phyloP scores from a whole-genome alignment of 2,888 invertebrate species.

The Entomobrya multifasciata region DNA sequence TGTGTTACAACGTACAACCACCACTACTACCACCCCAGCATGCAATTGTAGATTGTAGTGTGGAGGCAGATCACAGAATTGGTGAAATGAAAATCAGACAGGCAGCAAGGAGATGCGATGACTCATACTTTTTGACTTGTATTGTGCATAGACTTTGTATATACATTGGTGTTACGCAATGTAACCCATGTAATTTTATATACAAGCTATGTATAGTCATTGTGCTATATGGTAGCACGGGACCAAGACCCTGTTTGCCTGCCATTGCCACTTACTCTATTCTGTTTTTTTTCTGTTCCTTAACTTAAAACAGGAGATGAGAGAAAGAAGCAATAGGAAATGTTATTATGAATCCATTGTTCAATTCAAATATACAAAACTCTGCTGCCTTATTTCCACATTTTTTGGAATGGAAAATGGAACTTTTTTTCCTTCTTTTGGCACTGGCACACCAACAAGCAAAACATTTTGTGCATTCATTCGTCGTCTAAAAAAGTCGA shows the following conservation, averaged over 20 bases:
- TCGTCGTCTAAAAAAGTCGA: background rate
- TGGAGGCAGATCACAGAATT: background rate
- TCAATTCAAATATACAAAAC: background rate
- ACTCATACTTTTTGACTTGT: conserved; percentile 5
- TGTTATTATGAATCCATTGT: background rate
- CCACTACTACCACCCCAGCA: background rate
- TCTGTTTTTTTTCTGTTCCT: background rate
- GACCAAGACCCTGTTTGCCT: background rate
- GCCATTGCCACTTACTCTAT: background rate
- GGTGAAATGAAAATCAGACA: background rate
- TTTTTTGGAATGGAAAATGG: background rate
- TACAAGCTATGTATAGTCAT: no score
- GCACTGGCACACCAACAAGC: background rate
- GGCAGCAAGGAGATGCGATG: background rate
- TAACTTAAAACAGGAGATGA: background rate
- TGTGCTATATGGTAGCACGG: no score
- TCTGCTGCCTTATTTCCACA: background rate
- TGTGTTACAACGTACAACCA: no score
- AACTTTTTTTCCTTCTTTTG: background rate
- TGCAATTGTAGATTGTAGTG: background rate
- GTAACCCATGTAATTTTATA: background rate
- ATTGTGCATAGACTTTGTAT: background rate
- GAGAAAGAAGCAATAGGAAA: background rate
- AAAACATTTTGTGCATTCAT: background rate
- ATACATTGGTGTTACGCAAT: background rate